A percentile compares a stretch with the other conserved stretches of the same genome.
phyloP scores from a whole-genome alignment of 2,888 invertebrate species.

The Mantis religiosa region DNA sequence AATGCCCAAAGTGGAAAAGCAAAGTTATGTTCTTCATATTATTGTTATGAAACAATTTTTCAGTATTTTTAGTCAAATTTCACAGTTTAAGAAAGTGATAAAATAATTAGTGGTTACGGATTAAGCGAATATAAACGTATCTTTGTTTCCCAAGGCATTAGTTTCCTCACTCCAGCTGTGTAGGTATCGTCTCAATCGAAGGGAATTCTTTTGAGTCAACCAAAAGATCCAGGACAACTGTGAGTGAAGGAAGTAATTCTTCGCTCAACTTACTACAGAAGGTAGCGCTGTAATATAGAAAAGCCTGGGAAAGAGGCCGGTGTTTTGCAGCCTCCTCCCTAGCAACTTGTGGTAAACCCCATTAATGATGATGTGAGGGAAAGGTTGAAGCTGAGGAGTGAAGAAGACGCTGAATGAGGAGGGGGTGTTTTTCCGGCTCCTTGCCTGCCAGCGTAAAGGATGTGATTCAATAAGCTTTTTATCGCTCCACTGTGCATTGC shows the following conservation, averaged over 20 bases:
- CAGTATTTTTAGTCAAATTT: no score
- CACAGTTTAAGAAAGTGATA: background rate
- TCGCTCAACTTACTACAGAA: background rate
- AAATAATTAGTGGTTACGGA: background rate
- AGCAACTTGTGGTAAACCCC: conserved; percentile 17
- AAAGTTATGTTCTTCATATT: no score
- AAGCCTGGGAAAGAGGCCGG: conserved; percentile 10
- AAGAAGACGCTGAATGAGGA: conserved; percentile 1
- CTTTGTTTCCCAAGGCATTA: background rate
- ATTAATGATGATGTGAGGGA: conserved; percentile 16
- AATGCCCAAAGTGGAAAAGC: no score
- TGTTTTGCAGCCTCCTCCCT: background rate
- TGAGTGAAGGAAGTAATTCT: conserved; percentile 8
- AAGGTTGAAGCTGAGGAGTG: conserved; percentile 8
- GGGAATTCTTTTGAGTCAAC: background rate
- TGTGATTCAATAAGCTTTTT: conserved; percentile 19
- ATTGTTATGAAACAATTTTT: no score
- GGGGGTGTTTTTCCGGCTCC: conserved; percentile 6
- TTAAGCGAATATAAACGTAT: background rate
- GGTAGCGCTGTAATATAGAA: background rate
- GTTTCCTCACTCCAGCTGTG: background rate
- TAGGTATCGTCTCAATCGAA: background rate
- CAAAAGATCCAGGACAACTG: background rate
- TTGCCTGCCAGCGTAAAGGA: conserved; percentile 10
- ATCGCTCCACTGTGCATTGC: conserved; percentile 13